These are phyloP conservation scores for Tiliqua scincoides DNA, from an alignment of 2,113 vertebrate species.

Conservation along the genomic window DNA sequence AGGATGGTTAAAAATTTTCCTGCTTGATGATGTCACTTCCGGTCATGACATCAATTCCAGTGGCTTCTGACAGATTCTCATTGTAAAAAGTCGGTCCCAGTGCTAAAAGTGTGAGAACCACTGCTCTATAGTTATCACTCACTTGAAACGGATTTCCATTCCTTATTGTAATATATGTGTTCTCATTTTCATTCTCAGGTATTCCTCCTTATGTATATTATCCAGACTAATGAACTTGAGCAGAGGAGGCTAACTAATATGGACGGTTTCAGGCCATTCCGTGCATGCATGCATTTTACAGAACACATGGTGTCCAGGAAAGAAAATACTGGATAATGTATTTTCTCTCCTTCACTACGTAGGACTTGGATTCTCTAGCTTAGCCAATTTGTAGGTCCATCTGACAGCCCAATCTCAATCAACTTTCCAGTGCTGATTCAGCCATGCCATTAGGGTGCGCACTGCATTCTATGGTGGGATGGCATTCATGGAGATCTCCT, in stretches of 20 bases:
- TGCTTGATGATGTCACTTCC: too few relatives aligned
- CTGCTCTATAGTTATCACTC: too few relatives aligned
- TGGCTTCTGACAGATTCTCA: too few relatives aligned
- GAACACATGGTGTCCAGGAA: background rate
- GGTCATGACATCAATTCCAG: too few relatives aligned
- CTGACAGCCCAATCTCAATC: background rate
- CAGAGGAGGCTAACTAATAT: background rate
- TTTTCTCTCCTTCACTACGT: background rate
- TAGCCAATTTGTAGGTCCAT: background rate
- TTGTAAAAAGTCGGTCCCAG: too few relatives aligned
- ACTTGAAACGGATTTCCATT: background rate
- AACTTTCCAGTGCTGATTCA: too few relatives aligned
- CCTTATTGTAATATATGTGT: background rate
- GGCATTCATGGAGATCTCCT: too few relatives aligned
- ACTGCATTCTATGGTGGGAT: too few relatives aligned
- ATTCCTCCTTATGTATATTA: background rate
- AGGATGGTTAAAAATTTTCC: too few relatives aligned
- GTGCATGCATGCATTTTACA: background rate
- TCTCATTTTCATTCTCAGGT: background rate
- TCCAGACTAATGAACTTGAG: background rate
- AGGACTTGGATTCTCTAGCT: background rate
- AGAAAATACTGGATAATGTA: background rate
- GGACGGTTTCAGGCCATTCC: background rate
- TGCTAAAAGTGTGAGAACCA: too few relatives aligned
- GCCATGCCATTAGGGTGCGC: too few relatives aligned